A percentile compares a stretch with the other conserved stretches of the same genome.
phyloP scores from a whole-genome alignment of 2,888 invertebrate species.

The Drosophila pseudotalamancana region DNA sequence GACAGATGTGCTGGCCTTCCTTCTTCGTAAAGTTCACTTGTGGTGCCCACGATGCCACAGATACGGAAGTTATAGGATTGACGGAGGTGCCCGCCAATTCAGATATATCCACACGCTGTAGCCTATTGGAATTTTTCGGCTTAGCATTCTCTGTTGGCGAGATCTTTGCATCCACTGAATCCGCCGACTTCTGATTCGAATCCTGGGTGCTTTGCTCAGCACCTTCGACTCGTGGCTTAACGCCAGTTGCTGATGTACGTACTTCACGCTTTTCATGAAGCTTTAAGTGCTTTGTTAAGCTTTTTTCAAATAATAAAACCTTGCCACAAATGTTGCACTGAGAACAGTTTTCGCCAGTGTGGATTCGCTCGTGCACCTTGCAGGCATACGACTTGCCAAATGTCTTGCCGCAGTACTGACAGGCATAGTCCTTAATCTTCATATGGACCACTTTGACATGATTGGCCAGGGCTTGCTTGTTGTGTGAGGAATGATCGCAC shows the following conservation, averaged over 20 bases:
- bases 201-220: not conserved
- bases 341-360: slow-evolving; percentile 79
- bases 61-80: slow-evolving; percentile 80
- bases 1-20: slow-evolving; percentile 81
- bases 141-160: slow-evolving; percentile 31
- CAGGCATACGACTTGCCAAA: slow-evolving; percentile 80
- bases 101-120: slow-evolving; percentile 79
- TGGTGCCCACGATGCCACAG: slow-evolving; percentile 80
- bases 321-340: slow-evolving; percentile 81
- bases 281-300: slow-evolving; percentile 78
- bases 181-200: not conserved
- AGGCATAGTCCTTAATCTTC: slow-evolving; percentile 80
- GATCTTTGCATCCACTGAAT: slow-evolving; percentile 3
- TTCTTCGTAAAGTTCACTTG: slow-evolving; percentile 82
- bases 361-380: slow-evolving; percentile 79
- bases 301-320: slow-evolving; percentile 79
- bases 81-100: slow-evolving; percentile 79
- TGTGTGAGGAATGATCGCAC: slow-evolving; percentile 79
- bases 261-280: slow-evolving; percentile 79
- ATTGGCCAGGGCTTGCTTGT: slow-evolving; percentile 80
- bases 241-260: slow-evolving; percentile 23
- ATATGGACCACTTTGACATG: slow-evolving; percentile 81
- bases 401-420: slow-evolving; percentile 80
- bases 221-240: slow-evolving; percentile 9
- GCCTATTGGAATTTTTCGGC: slow-evolving; percentile 74